Evolutionary conservation across 2,113 vertebrate species (phyloP), one percentile per base, ranked within the genome.

Genomic region (Lepus europaeus): DNA sequence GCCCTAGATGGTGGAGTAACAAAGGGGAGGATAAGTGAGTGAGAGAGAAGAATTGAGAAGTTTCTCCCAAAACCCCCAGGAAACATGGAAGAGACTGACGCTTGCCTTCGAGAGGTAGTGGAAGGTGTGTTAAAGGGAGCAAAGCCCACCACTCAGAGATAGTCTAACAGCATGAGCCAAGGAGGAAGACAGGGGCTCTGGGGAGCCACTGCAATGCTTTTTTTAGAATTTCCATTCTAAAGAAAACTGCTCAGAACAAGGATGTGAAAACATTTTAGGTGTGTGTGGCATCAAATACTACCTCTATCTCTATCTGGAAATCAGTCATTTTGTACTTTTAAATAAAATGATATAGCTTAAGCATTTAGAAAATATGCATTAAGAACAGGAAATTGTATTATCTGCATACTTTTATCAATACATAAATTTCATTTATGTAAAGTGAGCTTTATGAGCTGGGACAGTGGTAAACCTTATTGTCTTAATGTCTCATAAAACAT

Each of bases 401-500:
- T 22, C 27, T 66, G 19, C 12, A 66, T 20, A 9, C 39, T 73
- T 63, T n/a, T 19, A 17, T 61, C 56, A 80, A 45, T 39, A 13
- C 1, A 56, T 83, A 73, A 69, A 86, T 70, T 74, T 14, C 2
- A 81, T 72, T 80, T 69, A n/a, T 61, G 0, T 73, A 86, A 87
- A 27, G 10, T 73, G n/a, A 94, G 25, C 31, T 81, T 94, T 81
- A 73, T 56, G 63, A 81, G 49, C 29, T 33, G 1, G 86, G 69
- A 86, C 53, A 73, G 36, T 3, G 73, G 33, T 9, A 80, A 87
- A 90, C 31, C 25, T 79, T 89, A 87, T 84, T 27, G 61, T 66
- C 20, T 79, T 89, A 87, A 87, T 27, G 68, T 66, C 27, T 53
- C 88, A 56, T 72, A 80, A 93, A 89, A 93, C 80, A n/a, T 45